Base-by-base conservation (phyloP, 2,888 invertebrate species). In the Diaperis boleti region DNA sequence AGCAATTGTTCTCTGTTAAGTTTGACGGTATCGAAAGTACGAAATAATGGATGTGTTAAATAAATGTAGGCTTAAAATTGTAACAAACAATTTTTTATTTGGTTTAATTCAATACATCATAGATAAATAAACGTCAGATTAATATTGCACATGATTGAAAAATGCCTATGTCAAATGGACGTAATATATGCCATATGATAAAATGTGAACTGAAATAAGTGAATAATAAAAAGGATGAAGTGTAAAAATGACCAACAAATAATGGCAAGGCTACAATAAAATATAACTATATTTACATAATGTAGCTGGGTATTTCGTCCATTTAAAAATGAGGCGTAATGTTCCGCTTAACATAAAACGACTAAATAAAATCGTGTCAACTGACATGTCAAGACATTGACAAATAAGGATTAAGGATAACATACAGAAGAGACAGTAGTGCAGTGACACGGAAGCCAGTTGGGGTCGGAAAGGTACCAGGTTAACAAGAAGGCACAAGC, bases 41-140 rank as follows among this genome's bases (percentile, higher is more conserved):
- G 52, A 39, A 8, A 47, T 8, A 14, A 26, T 52, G 52, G 31
- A 39, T 52, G 31, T 31, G 45, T 33, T 60, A 60, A 59, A 59
- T 59, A 59, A 64, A 64, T 50, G 49, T 42, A 54, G 41, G 20
- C 56, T 44, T 50, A 37, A 49, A 66, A 66, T 72, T 81, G 81
- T 81, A 81, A 81, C 81, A 81, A 81, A 81, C 81, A 81, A 78
- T 79, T 81, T 80, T 81, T 81, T 81, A 79, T 81, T 81, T 81
- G 79, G 79, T 80, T 81, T 81, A 79, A 78, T 79, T 81, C 78
- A 80, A 81, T 81, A 81, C 81, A 81, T 80, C 76, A 78, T 81
- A 80, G 80, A 81, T 81, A 81, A 81, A 81, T 81, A 80, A 81
- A 80, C 75, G 76, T 81, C 79, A 80, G 79, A 80, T 79, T 81